Conservation (phyloP, 2,797 vertebrate species). For the Falco peregrinus region DNA sequence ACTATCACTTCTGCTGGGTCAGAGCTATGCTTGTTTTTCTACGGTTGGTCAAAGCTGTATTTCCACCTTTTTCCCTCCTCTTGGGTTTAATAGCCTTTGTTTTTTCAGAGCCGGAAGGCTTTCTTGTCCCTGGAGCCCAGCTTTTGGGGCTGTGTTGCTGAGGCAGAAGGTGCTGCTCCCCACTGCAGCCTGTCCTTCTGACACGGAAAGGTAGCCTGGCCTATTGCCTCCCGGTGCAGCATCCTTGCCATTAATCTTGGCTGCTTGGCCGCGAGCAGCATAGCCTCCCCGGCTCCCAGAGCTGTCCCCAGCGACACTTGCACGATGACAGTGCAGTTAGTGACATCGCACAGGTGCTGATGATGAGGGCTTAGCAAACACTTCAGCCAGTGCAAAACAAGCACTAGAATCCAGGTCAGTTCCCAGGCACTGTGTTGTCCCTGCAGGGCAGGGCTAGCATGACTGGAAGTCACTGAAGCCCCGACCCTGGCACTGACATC, state of each 20-base stretch:
- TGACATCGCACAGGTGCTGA: not conserved
- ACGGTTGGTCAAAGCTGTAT: not conserved
- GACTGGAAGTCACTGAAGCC: not conserved
- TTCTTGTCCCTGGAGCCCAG: not conserved
- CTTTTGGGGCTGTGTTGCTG: not conserved
- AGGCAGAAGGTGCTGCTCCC: not conserved
- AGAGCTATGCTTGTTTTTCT: not conserved
- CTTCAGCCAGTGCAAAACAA: slow-evolving; percentile 22
- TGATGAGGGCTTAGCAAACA: not conserved
- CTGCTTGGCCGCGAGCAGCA: not conserved
- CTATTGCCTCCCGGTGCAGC: not conserved
- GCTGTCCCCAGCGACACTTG: fast-evolving
- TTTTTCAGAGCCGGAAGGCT: not conserved
- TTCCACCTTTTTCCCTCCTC: not conserved
- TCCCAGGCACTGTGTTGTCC: not conserved
- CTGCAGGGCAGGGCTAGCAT: not conserved
- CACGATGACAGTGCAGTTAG: not conserved
- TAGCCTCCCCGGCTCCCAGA: not conserved
- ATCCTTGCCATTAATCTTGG: not conserved
- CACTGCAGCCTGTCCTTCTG: not conserved
- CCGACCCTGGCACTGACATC: not conserved
- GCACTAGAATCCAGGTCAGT: slow-evolving; percentile 1
- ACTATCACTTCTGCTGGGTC: not conserved
- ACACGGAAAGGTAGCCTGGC: not conserved
- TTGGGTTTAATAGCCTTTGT: not conserved